These are phyloP conservation scores for Octomys mimax DNA, from an alignment of 2,797 vertebrate species.

Conservation along the genomic window DNA sequence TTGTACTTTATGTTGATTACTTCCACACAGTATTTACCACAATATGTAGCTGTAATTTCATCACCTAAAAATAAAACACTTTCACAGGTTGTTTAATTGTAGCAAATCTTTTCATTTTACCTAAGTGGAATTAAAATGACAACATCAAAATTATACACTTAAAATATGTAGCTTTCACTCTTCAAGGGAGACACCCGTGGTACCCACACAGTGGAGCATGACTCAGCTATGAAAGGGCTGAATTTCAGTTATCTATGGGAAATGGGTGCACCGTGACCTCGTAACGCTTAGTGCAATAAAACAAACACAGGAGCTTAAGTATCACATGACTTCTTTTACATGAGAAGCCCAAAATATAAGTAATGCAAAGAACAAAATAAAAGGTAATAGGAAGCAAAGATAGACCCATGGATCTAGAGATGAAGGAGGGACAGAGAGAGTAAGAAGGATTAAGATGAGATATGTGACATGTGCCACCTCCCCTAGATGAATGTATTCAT, in stretches of 20 bases:
- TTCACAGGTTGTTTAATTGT: not conserved
- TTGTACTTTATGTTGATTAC: not conserved
- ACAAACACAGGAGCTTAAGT: not conserved
- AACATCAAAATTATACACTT: not conserved
- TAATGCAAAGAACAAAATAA: not conserved
- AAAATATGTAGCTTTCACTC: conserved; percentile 19
- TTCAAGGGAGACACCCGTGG: not conserved
- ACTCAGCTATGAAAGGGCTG: not conserved
- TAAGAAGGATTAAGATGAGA: not conserved
- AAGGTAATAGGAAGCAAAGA: not conserved
- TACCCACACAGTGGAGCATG: not conserved
- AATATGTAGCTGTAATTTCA: not conserved
- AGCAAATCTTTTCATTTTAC: conserved; percentile 26
- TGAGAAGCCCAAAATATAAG: not conserved
- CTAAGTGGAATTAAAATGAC: conserved; percentile 14
- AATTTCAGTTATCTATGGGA: not conserved
- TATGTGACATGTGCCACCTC: not conserved
- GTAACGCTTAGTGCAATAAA: not conserved
- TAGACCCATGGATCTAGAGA: not conserved
- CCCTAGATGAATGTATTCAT: not conserved
- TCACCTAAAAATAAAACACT: conserved; percentile 37
- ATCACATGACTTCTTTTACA: not conserved
- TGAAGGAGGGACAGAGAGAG: not conserved
- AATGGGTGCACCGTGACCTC: not conserved
- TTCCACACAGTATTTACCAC: not conserved